Base-by-base conservation (phyloP, 2,888 invertebrate genomes). In the Blera fallax region DNA sequence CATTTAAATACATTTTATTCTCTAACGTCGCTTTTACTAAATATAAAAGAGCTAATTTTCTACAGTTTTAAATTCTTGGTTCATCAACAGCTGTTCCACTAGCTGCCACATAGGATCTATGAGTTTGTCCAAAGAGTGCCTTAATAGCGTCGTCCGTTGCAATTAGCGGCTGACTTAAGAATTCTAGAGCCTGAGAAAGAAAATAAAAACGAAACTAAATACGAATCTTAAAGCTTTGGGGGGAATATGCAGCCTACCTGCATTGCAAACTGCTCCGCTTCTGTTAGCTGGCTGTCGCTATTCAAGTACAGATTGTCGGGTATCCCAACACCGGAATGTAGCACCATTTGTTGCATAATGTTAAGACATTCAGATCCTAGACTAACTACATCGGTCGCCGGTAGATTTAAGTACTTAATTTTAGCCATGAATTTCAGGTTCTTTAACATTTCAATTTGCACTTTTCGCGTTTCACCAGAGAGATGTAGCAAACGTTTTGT, bases 321-420 rank as follows among this genome's bases (percentile, higher is more conserved):
- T 80, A 92, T 91, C 14, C 92, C 92, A 14, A 92, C 90, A 1
- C 92, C 92, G 0, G 92, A 90, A 88, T 92, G 91, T 11, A 92
- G 78, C 1, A 92, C 92, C 89, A 92, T 90, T 81, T 92, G 92
- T 73, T 92, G 91, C 10, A 91, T 79, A 62, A 92, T 92, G 67
- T 92, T 92, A 10, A 92, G 87, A 82, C 92, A 92, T 80, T 92
- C 92, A 0, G 90, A 89, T 69, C 91, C 90, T n/a, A 92, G 76
- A 32, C 90, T 91, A 1, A 91, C 85, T 1, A 92, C 89, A 88
- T 92, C 92, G 1, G 90, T 90, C 2, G 92, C 90, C 11, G 91
- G 91, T 32, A 92, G 82, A 88, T 91, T 92, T 2, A 92, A 82
- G 45, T 90, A 90, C 24, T 91, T 91, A 50, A 91, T 89, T 87